Base-by-base conservation (phyloP, 2,888 invertebrate genomes). In the Parnassius mnemosyne region DNA sequence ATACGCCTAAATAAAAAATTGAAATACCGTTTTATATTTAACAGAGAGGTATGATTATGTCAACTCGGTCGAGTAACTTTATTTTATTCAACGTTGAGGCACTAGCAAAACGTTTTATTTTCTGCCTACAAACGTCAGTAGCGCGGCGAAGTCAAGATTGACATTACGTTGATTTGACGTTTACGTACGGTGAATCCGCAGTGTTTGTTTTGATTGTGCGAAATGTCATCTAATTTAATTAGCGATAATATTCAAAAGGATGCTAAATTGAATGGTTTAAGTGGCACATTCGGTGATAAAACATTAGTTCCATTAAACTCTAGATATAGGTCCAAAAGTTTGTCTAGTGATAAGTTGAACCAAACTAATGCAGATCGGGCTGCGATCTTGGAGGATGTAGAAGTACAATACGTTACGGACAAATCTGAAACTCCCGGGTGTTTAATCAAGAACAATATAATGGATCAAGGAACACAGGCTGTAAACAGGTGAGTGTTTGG, bases 311-410 rank as follows among this genome's bases (percentile, higher is more conserved):
- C 87, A 53, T 69, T 87, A 60, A 89, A 84, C 66, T 81, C 78
- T 54, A 80, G 88, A 72, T 89, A 87, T 71, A 80, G 88, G 63
- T 89, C 90, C 47, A 90, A 86, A 68, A 91, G 91, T 86, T 83
- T 91, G 70, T 90, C 91, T 49, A 87, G 89, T 87, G 91, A 91
- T 83, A 91, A 91, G 78, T 85, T 91, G 73, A 89, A 87, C 69
- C 83, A 88, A 73, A 77, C 79, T 16, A 88, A 89, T 69, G 86
- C 84, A 57, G 91, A 91, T 72, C 82, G 89, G 11, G 85, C 89
- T 9, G 91, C 90, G 43, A 91, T 91, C 61, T 71, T 91, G 71
- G 87, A 89, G 68, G 89, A 91, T 81, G 81, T 86, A 13, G 91
- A 91, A 65, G 84, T 80, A 34, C 82, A 89, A 57, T 83, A 89